Conservation (phyloP, 2,888 invertebrate species). For the Hetaerina titia region DNA sequence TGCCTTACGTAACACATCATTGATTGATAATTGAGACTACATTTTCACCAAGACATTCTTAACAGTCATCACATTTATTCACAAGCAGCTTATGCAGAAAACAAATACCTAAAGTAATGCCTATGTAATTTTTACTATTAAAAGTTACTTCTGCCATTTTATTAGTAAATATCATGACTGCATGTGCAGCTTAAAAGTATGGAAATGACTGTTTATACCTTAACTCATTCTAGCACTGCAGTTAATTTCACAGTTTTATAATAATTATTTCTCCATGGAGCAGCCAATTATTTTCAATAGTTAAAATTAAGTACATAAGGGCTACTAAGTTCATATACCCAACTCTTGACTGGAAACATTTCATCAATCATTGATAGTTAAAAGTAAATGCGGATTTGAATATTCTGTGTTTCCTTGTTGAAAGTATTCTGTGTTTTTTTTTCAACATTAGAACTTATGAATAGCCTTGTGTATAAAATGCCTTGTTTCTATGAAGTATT, state of each 20-base stretch:
- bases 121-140: not conserved
- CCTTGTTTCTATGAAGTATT: not conserved
- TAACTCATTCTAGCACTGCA: not conserved
- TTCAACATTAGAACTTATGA: not conserved
- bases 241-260: not conserved
- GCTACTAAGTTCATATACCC: not conserved
- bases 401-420: not conserved
- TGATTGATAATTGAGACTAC: not conserved
- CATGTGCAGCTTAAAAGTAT: not conserved
- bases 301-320: not conserved
- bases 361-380: constrained; percentile 10
- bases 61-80: not conserved
- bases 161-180: not conserved
- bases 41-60: not conserved
- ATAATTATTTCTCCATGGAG: not conserved
- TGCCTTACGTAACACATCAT: not conserved
- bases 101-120: not conserved
- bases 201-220: not conserved
- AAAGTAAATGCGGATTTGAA: not conserved
- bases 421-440: not conserved
- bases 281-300: not conserved
- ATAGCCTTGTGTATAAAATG: not conserved
- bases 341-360: not conserved
- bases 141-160: not conserved
- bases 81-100: not conserved